Conservation (phyloP, 1,140 invertebrate species). For the Euwallacea fornicatus region DNA sequence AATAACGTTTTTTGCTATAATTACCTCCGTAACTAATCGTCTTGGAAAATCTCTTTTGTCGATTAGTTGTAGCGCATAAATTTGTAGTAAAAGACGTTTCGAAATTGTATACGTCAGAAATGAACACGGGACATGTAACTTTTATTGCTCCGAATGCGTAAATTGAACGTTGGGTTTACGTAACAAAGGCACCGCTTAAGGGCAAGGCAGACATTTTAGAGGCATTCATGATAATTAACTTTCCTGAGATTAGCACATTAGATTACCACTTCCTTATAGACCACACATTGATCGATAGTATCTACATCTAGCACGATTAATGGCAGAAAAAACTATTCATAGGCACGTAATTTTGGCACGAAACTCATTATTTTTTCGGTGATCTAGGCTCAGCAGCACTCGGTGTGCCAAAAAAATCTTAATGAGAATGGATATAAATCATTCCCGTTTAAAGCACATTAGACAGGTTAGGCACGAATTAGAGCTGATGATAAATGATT, state of each 20-base stretch:
- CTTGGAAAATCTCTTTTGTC: neutral
- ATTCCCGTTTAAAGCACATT: conserved; percentile 1
- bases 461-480: conserved; percentile 10
- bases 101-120: neutral
- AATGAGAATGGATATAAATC: conserved; percentile 9
- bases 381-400: conserved; percentile 3
- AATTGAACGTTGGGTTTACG: neutral
- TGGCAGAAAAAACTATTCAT: too few relatives aligned
- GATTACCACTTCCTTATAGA: conserved; percentile 1
- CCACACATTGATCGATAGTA: neutral
- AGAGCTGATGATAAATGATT: conserved; percentile 18
- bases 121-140: neutral
- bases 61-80: neutral
- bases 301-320: neutral
- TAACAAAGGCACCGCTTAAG: conserved; percentile 13
- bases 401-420: conserved; percentile 15
- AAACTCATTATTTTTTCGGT: neutral
- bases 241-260: neutral
- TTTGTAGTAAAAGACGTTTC: neutral
- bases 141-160: conserved; percentile 10
- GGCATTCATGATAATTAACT: conserved; percentile 15
- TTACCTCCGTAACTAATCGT: too few relatives aligned
- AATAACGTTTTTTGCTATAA: too few relatives aligned
- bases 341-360: too few relatives aligned
- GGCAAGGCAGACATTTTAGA: conserved; percentile 6